phyloP scores from a whole-genome alignment of 2,888 invertebrate species.

The Eurytoma adleriae region DNA sequence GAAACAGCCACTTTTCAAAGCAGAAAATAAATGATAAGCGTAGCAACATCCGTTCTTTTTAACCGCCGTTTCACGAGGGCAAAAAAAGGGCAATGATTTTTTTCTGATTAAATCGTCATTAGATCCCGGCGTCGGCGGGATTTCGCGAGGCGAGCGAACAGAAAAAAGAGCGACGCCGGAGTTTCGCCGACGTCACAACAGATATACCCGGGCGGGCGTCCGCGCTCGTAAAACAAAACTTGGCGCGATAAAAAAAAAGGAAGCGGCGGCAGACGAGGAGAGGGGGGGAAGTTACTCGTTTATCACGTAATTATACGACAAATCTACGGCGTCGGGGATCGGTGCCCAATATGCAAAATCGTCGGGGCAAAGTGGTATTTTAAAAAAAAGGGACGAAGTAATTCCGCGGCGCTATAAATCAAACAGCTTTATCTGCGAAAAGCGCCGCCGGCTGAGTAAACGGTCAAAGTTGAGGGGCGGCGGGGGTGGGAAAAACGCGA shows the following conservation, averaged over 20 bases:
- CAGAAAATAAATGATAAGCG: too few species aligned
- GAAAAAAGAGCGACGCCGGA: not conserved
- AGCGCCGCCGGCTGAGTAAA: slow-evolving; percentile 38
- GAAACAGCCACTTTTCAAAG: too few species aligned
- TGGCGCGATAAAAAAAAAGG: slow-evolving; percentile 37
- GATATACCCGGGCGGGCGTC: not conserved
- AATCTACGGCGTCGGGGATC: slow-evolving; percentile 2
- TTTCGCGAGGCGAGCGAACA: not conserved
- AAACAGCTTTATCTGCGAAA: slow-evolving; percentile 43
- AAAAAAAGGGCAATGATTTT: not conserved
- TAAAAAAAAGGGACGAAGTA: slow-evolving; percentile 35
- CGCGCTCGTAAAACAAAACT: slow-evolving; percentile 41
- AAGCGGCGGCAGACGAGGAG: too few species aligned
- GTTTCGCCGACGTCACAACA: not conserved
- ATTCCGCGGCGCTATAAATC: slow-evolving; percentile 46
- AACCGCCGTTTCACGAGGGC: too few species aligned
- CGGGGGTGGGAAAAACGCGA: slow-evolving; percentile 15
- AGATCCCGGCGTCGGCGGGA: slow-evolving; percentile 1
- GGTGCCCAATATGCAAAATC: slow-evolving; percentile 36
- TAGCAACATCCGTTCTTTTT: too few species aligned
- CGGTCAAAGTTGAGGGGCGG: slow-evolving; percentile 37
- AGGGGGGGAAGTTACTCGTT: slow-evolving; percentile 35
- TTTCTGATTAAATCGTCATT: slow-evolving; percentile 16
- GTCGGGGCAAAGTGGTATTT: slow-evolving; percentile 11
- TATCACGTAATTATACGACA: slow-evolving; percentile 52